Evolutionary conservation across 2,888 invertebrate genomes (phyloP).

Genomic region (Emmelina monodactyla): DNA sequence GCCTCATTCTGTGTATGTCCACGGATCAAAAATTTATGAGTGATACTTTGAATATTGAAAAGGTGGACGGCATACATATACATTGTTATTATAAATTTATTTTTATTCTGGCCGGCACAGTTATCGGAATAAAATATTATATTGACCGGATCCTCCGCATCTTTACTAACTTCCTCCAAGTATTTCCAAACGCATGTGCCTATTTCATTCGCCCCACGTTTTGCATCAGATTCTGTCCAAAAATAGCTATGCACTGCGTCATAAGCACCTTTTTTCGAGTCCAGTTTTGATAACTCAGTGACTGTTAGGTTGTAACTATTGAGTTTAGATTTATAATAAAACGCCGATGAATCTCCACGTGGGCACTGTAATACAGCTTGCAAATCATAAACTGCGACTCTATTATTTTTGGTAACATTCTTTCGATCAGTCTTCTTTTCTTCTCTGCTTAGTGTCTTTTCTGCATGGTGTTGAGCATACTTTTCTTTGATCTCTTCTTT

Average conservation of each 20-base stretch:
- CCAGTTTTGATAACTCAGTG: slow-evolving; percentile 7
- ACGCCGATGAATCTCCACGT: slow-evolving; percentile 8
- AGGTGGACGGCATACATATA: slow-evolving; percentile 10
- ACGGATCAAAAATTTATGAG: slow-evolving; percentile 20
- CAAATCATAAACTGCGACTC: slow-evolving; percentile 8
- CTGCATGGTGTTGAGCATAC: slow-evolving; percentile 2
- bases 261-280: too few species aligned
- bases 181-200: slow-evolving; percentile 9
- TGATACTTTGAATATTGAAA: slow-evolving; percentile 15
- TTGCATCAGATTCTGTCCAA: slow-evolving; percentile 9
- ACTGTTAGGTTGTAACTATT: slow-evolving; percentile 10
- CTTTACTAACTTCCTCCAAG: slow-evolving; percentile 3
- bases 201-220: slow-evolving; percentile 9
- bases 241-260: slow-evolving; percentile 9
- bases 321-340: slow-evolving; percentile 10
- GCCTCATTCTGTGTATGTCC: slow-evolving; percentile 24
- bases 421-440: slow-evolving; percentile 4
- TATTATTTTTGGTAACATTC: background rate
- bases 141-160: slow-evolving; percentile 6
- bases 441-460: slow-evolving; percentile 3
- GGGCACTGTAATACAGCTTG: slow-evolving; percentile 12
- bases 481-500: slow-evolving; percentile 2
- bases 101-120: slow-evolving; percentile 19
- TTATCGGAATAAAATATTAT: slow-evolving; percentile 20
- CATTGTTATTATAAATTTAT: slow-evolving; percentile 12